phyloP scores from a whole-genome alignment of 2,888 invertebrate species.

The Eristalinus sepulchralis region DNA sequence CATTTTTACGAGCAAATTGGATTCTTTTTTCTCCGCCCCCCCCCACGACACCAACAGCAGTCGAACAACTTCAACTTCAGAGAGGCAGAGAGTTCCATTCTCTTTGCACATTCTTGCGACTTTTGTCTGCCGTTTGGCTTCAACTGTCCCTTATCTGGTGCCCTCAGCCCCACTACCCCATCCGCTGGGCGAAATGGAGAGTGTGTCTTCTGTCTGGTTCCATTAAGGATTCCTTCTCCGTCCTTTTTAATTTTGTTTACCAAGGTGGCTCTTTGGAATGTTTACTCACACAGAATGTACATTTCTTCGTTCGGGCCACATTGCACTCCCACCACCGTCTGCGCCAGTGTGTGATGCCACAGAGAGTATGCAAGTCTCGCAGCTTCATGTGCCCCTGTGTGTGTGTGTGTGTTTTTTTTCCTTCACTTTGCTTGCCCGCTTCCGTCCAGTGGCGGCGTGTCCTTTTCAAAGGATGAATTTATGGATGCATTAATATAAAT shows the following conservation, averaged over 20 bases:
- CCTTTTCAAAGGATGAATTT: slow-evolving; percentile 61
- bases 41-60: neutral
- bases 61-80: neutral
- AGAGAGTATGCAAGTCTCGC: neutral
- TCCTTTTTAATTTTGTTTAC: slow-evolving; percentile 70
- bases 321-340: neutral
- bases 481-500: slow-evolving; percentile 71
- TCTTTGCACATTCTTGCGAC: slow-evolving; percentile 51
- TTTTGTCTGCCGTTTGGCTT: slow-evolving; percentile 65
- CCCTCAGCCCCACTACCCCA: neutral
- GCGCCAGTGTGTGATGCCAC: neutral
- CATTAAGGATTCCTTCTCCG: slow-evolving; percentile 66
- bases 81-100: neutral
- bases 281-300: slow-evolving; percentile 70
- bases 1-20: slow-evolving; percentile 8
- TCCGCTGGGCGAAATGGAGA: neutral
- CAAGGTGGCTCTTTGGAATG: slow-evolving; percentile 70
- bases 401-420: too few relatives aligned
- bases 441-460: neutral
- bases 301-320: slow-evolving; percentile 47
- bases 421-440: neutral
- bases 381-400: too few relatives aligned
- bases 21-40: neutral
- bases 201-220: slow-evolving; percentile 44
- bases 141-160: slow-evolving; percentile 38